Percentiles rank a stretch among this genome's conserved stretches.
These are phyloP conservation scores for Hystrix brachyura DNA, from an alignment of 2,113 vertebrate genomes.

Conservation along the genomic window DNA sequence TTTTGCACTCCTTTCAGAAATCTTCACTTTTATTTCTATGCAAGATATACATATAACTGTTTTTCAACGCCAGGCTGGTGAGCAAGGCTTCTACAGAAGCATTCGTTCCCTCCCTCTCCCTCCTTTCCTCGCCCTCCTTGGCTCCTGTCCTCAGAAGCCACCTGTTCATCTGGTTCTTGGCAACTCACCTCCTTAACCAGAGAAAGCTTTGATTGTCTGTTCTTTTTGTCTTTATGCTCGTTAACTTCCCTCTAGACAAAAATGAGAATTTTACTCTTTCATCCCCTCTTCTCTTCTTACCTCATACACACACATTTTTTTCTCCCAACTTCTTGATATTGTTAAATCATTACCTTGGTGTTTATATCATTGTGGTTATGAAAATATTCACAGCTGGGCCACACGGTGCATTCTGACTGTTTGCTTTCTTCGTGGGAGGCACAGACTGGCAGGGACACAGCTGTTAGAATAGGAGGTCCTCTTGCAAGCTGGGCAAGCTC, in stretches of 20 bases:
- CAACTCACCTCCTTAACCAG: too few species aligned
- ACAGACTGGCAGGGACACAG: background rate
- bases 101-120: background rate
- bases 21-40: background rate
- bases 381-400: background rate
- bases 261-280: background rate
- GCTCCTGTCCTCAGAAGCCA: background rate
- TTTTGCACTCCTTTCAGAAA: background rate
- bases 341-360: background rate
- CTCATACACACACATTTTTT: background rate
- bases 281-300: rapidly evolving
- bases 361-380: background rate
- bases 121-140: background rate
- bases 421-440: background rate
- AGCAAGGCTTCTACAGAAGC: background rate
- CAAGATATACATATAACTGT: background rate
- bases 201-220: too few species aligned
- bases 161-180: background rate
- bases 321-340: background rate
- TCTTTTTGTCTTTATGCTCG: background rate
- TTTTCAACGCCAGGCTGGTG: background rate
- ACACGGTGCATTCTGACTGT: background rate
- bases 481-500: background rate
- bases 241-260: background rate
- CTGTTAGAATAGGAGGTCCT: background rate